Evolutionary conservation across 2,113 vertebrate species (phyloP), one percentile per base, ranked within the genome.

Genomic region (Poicephalus gulielmi): DNA sequence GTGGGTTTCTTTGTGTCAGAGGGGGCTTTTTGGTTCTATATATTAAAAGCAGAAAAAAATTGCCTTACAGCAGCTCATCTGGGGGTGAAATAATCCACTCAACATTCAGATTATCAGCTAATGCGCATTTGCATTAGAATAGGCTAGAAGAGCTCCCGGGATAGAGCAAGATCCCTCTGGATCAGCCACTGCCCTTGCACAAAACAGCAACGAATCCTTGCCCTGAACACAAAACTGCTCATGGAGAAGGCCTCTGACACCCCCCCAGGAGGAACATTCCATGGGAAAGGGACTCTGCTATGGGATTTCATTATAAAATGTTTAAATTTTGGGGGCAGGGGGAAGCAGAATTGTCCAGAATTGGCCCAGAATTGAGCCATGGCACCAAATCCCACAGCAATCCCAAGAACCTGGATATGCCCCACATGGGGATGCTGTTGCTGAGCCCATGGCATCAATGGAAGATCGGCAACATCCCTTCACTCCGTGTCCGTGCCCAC

Each of bases 51-150:
- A 14, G 57, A 63, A 37, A 76, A 77, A 16, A 43, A 7, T 17
- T 46, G 69, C 93, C 66, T 95, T 44, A 43, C 63, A 82, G 95
- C 86, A 80, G 84, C 83, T 95, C 73, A 16, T 84, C 91, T 76
- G 81, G 92, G 78, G 89, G 89, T 85, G 92, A 97, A 97, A 95
- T 90, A 96, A 95, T 92, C 92, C 93, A 79, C 84, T 96, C 94
- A 41, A 79, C 89, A 16, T 62, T 52, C 69, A 31, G 96, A 91
- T 92, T 94, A 97, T 85, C 95, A 75, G 75, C 91, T 95, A 70
- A 86, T 13, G 60, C 17, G 17, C 84, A 96, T 96, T 96, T 94
- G 89, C 89, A 94, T 95, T 22, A 95, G 70, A 95, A 95, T 91
- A 71, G 93, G 91, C 46, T 17, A 13, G 59, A 59, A 55, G 63